Evolutionary conservation across 2,113 vertebrate species (phyloP).

Genomic region (Vanacampus margaritifer): DNA sequence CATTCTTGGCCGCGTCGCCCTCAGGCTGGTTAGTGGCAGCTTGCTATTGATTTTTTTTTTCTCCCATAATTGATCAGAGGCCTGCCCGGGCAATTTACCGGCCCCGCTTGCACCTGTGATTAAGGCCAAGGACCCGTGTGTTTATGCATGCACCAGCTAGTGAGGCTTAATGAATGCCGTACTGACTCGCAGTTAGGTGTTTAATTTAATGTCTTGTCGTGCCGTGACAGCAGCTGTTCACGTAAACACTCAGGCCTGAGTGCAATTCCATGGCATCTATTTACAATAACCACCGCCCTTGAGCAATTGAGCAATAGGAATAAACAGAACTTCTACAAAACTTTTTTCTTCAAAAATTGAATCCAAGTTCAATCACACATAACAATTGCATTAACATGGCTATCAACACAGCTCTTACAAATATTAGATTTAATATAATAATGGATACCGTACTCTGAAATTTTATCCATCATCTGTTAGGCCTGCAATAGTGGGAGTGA

Average conservation of each 20-base stretch:
- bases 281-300: background rate
- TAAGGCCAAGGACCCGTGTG: slow-evolving; percentile 63
- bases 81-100: slow-evolving; percentile 72
- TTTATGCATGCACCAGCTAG: slow-evolving; percentile 58
- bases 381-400: no score
- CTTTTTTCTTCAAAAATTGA: no score
- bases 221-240: slow-evolving; percentile 47
- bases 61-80: slow-evolving; percentile 73
- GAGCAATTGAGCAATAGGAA: background rate
- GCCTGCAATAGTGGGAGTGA: no score
- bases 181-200: slow-evolving; percentile 43
- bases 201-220: slow-evolving; percentile 48
- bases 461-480: no score
- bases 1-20: slow-evolving; percentile 76
- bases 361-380: no score
- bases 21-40: slow-evolving; percentile 74
- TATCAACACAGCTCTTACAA: no score
- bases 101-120: slow-evolving; percentile 70
- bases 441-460: no score
- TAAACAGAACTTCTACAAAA: no score
- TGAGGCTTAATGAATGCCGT: slow-evolving; percentile 42
- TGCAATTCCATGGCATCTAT: slow-evolving; percentile 49
- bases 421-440: no score
- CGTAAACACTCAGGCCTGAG: slow-evolving; percentile 44
- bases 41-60: slow-evolving; percentile 56